phyloP scores from a whole-genome alignment of 2,888 invertebrate genomes.

The Habrosyne pyritoides region DNA sequence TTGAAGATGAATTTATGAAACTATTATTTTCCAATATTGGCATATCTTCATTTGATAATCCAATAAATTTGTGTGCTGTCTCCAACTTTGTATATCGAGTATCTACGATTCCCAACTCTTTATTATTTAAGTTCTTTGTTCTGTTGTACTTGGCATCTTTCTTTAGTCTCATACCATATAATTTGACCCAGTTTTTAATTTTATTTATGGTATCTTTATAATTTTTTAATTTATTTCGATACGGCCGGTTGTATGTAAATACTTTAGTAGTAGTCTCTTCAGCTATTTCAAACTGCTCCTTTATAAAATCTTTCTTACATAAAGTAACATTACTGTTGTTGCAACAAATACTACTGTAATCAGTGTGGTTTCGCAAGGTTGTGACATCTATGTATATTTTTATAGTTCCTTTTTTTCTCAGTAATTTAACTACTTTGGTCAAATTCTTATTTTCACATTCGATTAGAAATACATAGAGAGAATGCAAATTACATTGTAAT shows the following conservation, averaged over 20 bases:
- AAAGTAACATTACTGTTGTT: constrained; percentile 23
- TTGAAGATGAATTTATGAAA: background rate
- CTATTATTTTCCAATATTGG: background rate
- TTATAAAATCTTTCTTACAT: constrained; percentile 28
- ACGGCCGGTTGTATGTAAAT: background rate
- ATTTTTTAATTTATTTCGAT: constrained; percentile 11
- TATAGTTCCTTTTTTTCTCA: constrained; percentile 50
- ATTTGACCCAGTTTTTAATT: constrained; percentile 48
- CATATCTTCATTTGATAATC: background rate
- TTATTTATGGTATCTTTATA: constrained; percentile 48
- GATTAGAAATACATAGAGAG: constrained; percentile 56
- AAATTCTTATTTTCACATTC: constrained; percentile 50
- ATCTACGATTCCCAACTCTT: background rate
- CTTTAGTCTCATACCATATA: constrained; percentile 40
- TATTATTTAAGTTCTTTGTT: background rate
- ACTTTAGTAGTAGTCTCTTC: constrained; percentile 7
- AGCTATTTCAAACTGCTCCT: constrained; percentile 11
- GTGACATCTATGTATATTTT: constrained; percentile 64
- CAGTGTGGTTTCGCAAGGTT: constrained; percentile 35
- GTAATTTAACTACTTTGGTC: constrained; percentile 54
- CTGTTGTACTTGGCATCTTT: background rate
- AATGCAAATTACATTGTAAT: constrained; percentile 53
- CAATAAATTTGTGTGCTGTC: background rate
- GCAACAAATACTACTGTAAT: constrained; percentile 55
- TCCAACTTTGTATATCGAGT: background rate